phyloP scores from a whole-genome alignment of 2,113 vertebrate genomes.

The Nothocercus nigrocapillus region DNA sequence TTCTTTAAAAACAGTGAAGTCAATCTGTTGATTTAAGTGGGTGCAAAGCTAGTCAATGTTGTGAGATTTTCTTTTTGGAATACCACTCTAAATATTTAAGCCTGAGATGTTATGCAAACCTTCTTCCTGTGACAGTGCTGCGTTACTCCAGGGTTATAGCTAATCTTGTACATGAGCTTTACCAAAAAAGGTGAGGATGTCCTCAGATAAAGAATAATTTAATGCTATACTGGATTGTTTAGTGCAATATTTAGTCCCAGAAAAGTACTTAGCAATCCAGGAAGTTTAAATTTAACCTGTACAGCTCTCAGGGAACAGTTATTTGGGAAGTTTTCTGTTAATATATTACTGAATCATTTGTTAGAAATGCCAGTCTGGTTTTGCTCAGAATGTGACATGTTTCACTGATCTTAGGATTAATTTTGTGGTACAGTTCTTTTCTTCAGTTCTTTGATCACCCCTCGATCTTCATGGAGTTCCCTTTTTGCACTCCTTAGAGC shows the following conservation, averaged over 20 bases:
- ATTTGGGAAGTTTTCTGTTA: neutral
- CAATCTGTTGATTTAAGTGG: neutral
- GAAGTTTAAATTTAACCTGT: neutral
- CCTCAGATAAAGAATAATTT: neutral
- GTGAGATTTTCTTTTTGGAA: neutral
- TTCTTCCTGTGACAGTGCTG: neutral
- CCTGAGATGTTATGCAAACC: neutral
- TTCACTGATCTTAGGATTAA: constrained; percentile 20
- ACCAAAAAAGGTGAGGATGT: neutral
- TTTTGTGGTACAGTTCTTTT: neutral
- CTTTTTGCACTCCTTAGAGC: neutral
- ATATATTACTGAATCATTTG: neutral
- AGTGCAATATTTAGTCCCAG: neutral
- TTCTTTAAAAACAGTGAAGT: neutral
- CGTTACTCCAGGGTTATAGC: neutral
- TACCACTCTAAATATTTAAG: neutral
- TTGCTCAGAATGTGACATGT: constrained; percentile 19
- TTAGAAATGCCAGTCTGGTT: constrained; percentile 32
- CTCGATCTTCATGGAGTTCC: neutral
- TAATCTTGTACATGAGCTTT: neutral
- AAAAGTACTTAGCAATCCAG: neutral
- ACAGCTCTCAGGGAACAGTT: neutral
- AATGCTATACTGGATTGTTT: neutral
- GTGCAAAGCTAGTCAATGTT: neutral
- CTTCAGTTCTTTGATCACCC: neutral